Evolutionary conservation across 2,113 vertebrate species (phyloP), one percentile per base, ranked within the genome.

Genomic region (Perognathus longimembris): DNA sequence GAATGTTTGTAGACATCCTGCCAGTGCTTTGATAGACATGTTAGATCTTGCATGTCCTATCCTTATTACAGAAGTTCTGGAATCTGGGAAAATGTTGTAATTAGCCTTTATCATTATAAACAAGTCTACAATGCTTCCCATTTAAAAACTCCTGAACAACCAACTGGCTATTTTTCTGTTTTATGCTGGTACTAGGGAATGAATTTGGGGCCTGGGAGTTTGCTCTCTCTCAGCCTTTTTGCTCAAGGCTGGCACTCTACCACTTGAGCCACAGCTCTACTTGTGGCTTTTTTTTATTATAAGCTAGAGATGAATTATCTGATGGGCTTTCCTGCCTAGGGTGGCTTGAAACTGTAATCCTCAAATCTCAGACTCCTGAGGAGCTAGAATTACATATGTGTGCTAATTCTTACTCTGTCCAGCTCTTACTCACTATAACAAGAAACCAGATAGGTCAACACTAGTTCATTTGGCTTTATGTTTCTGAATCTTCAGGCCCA

Each of bases 1-100:
- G 36, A 78, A 84, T 32, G 67, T 95, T 74, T 63, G 85, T 36
- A 94, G 90, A 88, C 40, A 92, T 57, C 50, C 32, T 1, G 9
- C 63, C 57, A 89, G 67, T 17, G 42, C 38, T 87, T 69, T 50
- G 81, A 54, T 22, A n/a, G 34, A 84, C 32, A 0, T 77, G 73
- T 74, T 77, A 69, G 82, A 61, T 89, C 90, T 88, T 90, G 88
- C 24, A 70, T 24, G 18, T 30, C 3, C 73, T 2, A 11, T 83
- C 82, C 85, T 70, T 57, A 94, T 86, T 83, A 92, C 10, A 21
- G 59, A 32, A 85, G 45, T 77, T 64, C 79, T 38, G 54, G 63
- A 95, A 95, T 91, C 82, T 92, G 90, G 89, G 59, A 89, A 92
- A 90, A 83, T 61, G n/a, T 83, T 96, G 82, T 81, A 78, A 75